Conservation (phyloP, 2,888 invertebrate genomes). For the Zelleria hepariella region DNA sequence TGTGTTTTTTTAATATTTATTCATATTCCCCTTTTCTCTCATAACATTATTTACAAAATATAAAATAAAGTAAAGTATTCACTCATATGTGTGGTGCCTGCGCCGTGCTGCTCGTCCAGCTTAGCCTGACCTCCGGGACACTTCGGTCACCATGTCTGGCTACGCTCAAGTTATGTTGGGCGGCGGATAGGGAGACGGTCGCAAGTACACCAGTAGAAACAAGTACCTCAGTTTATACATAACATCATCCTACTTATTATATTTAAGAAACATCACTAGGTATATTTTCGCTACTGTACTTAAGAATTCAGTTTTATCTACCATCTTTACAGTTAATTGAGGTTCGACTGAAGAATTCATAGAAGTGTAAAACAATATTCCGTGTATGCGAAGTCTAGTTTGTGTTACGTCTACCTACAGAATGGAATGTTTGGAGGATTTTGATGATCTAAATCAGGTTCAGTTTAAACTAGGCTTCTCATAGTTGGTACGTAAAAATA, state of each 20-base stretch:
- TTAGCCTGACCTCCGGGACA: not conserved
- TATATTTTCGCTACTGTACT: conserved; percentile 51
- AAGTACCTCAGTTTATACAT: conserved; percentile 38
- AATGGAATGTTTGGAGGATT: not conserved
- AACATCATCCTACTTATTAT: conserved; percentile 41
- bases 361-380: not conserved
- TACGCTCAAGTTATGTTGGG: not conserved
- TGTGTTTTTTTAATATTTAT: conserved; percentile 53
- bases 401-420: not conserved
- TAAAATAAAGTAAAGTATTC: conserved; percentile 23
- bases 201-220: conserved; percentile 19
- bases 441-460: not conserved
- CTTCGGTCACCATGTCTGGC: not conserved
- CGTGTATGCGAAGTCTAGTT: not conserved
- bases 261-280: conserved; percentile 57
- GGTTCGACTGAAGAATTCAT: not conserved
- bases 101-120: not conserved
- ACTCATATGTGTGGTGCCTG: not conserved
- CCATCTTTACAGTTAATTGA: conserved; percentile 16
- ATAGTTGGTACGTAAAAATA: not conserved
- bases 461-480: not conserved
- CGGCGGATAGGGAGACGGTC: not conserved
- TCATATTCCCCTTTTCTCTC: conserved; percentile 49
- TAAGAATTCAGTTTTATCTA: conserved; percentile 41
- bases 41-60: conserved; percentile 66